Evolutionary conservation across 2,888 invertebrate species (phyloP), one percentile per base, ranked within the genome.

Genomic region (Muschampia plurimacula): DNA sequence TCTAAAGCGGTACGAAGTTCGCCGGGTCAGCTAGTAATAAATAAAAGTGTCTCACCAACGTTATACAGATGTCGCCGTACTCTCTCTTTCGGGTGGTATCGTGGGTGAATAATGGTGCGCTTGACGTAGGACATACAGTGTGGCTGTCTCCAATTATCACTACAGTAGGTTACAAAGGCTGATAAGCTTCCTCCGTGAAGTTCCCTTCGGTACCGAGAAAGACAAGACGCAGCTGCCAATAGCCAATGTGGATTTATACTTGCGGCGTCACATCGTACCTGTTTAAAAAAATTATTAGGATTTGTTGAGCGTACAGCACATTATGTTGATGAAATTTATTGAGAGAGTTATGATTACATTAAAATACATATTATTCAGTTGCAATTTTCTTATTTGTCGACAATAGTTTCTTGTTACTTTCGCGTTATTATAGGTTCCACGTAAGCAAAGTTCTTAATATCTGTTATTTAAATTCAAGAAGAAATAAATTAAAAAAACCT

Each of bases 181-280:
- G 93, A 90, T 6, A 84, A 84, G 1, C 81, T 85, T 32, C 83
- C 83, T 6, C 78, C 80, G 0, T 79, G 75, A 12, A 81, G 78
- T 10, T 83, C 83, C 44, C 82, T 84, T 36, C 81, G 83, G 55
- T 87, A 84, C n/a, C 90, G 86, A 10, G 90, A 87, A 9, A 93
- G 79, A 74, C 93, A 93, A 0, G 91, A 82, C 0, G 86, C 93
- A 8, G 93, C 83, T 9, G 89, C 86, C 36, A 93, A 77, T 32
- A 93, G 75, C 93, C 93, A 93, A 77, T 92, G 89, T 2, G 86
- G 81, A 76, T 87, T 92, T 52, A 93, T 84, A 10, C 86, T 86
- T 12, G 91, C 92, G 15, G 91, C 90, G 72, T 93, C 93, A 75
- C 93, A 93, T 73, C 86, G 84, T 60, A 92, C 84, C 93, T 93